Evolutionary conservation across 1,140 invertebrate species (phyloP).

Genomic region (Saxidomus purpurata): DNA sequence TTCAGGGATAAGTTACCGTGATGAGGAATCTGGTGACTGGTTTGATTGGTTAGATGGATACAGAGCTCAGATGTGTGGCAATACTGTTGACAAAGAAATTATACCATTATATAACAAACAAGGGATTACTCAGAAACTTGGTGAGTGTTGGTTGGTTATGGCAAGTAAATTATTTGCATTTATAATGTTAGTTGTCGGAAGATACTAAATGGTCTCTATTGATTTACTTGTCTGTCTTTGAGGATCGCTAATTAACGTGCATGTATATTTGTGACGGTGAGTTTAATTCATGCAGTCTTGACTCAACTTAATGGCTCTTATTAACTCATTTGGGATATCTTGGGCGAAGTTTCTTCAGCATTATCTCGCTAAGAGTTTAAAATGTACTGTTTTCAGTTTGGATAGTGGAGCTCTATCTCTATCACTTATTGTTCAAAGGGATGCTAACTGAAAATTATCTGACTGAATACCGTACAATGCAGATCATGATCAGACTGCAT

Average conservation of each 20-base stretch:
- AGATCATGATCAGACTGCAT: no score
- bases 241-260: no score
- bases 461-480: no score
- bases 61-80: background rate
- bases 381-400: no score
- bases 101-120: constrained; percentile 23
- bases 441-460: no score
- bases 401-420: no score
- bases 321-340: no score
- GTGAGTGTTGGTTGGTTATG: background rate
- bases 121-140: constrained; percentile 6
- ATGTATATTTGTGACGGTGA: no score
- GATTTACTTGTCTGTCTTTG: background rate
- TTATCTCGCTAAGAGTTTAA: no score
- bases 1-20: constrained; percentile 33
- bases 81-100: constrained; percentile 37
- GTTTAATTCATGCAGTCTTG: no score
- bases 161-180: background rate
- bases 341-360: no score
- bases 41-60: constrained; percentile 47
- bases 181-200: background rate
- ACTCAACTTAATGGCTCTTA: background rate
- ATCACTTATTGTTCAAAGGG: no score
- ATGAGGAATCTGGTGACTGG: background rate
- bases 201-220: background rate